A percentile compares a stretch with the other conserved stretches of the same genome.
These are phyloP conservation scores for Ornithorhynchus anatinus DNA, from an alignment of 2,113 vertebrate genomes.

Conservation along the genomic window DNA sequence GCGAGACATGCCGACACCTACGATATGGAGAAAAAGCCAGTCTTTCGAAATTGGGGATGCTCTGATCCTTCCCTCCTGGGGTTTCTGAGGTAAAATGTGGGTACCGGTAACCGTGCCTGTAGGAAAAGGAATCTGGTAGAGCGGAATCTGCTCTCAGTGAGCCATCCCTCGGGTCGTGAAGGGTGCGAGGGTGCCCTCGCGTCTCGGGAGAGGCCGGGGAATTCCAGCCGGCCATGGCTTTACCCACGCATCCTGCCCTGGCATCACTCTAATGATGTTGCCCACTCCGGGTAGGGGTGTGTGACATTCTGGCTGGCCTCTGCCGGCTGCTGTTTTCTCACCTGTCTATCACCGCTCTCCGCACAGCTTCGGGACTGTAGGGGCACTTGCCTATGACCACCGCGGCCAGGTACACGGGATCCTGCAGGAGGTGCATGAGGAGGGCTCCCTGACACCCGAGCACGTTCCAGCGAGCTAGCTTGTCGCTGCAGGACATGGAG, in stretches of 20 bases:
- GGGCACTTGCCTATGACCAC: conserved; percentile 88
- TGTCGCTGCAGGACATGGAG: conserved; percentile 96
- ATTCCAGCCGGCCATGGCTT: too few species aligned
- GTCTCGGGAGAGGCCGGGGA: neutral
- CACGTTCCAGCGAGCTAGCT: conserved; percentile 85
- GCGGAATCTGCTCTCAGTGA: too few species aligned
- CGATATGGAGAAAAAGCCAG: conserved; percentile 3
- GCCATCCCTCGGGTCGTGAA: too few species aligned
- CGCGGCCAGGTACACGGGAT: conserved; percentile 81
- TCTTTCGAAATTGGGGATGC: neutral
- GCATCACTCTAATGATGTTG: too few species aligned
- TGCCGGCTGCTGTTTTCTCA: conserved; percentile 61
- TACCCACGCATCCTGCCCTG: too few species aligned
- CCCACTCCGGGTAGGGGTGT: too few species aligned
- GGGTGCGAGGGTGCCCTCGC: neutral
- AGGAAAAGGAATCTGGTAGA: neutral
- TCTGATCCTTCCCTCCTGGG: neutral
- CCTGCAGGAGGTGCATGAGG: conserved; percentile 87
- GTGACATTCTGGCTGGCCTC: too few species aligned
- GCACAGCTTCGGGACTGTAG: conserved; percentile 79
- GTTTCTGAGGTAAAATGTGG: too few species aligned
- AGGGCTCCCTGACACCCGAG: conserved; percentile 93
- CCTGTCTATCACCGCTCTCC: conserved; percentile 81
- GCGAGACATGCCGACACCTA: conserved; percentile 76
- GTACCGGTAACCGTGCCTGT: too few species aligned